These are phyloP conservation scores for Poliocrania exsul DNA, from an alignment of 2,797 vertebrate genomes.

Conservation along the genomic window DNA sequence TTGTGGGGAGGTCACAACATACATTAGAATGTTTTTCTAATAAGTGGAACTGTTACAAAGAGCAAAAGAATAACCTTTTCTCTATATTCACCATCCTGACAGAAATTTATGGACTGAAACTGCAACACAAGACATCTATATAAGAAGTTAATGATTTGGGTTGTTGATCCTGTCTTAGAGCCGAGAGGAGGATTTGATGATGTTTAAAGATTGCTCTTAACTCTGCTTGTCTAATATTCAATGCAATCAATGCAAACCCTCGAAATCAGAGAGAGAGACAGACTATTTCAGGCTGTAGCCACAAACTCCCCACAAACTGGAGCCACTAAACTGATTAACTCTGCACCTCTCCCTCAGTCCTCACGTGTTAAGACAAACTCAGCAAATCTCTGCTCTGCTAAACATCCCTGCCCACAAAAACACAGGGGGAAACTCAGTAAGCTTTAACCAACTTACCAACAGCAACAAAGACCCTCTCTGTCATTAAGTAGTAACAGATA, in stretches of 20 bases:
- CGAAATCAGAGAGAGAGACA: neutral
- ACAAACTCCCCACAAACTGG: neutral
- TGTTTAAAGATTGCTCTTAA: constrained; percentile 26
- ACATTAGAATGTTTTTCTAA: neutral
- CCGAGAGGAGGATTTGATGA: neutral
- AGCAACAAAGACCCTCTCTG: neutral
- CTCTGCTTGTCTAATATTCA: neutral
- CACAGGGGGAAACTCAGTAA: neutral
- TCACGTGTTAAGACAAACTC: neutral
- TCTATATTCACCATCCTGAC: neutral
- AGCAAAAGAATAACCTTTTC: neutral
- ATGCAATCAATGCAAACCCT: neutral
- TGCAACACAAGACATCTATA: neutral
- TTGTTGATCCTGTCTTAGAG: neutral
- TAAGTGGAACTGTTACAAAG: neutral
- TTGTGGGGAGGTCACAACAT: fast-evolving
- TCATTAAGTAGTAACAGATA: neutral
- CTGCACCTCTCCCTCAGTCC: neutral
- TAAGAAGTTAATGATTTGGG: neutral
- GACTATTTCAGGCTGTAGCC: neutral
- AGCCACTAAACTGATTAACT: neutral
- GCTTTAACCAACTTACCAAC: constrained; percentile 1
- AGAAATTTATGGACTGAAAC: neutral
- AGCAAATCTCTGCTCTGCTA: neutral
- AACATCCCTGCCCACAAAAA: neutral